A percentile compares a stretch with the other conserved stretches of the same genome.
Evolutionary conservation across 1,140 invertebrate species (phyloP).

Genomic region (Sycophaga agraensis): DNA sequence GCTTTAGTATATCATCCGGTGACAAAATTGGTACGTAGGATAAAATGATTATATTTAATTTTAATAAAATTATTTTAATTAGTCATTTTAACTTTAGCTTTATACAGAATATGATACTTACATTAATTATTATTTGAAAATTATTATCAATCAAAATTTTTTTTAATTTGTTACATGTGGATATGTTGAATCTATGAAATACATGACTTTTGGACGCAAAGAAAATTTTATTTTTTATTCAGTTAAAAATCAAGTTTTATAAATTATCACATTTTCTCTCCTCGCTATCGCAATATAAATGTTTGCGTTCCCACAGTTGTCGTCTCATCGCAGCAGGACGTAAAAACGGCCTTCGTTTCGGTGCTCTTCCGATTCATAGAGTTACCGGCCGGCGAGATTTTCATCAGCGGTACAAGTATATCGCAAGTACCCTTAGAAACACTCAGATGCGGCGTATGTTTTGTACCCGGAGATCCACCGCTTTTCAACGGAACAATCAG

Average conservation of each 20-base stretch:
- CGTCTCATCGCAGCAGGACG: constrained; percentile 5
- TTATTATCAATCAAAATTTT: neutral
- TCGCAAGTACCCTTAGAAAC: constrained; percentile 28
- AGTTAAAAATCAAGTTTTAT: too few relatives aligned
- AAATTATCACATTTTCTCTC: too few relatives aligned
- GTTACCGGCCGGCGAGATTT: constrained; percentile 35
- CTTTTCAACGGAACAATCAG: constrained; percentile 35
- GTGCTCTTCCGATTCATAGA: constrained; percentile 34
- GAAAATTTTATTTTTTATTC: too few relatives aligned
- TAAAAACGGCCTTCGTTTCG: constrained; percentile 30
- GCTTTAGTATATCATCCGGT: neutral
- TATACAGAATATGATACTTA: neutral
- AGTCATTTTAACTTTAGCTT: too few relatives aligned
- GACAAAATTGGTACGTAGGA: constrained; percentile 10
- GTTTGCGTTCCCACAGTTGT: too few relatives aligned
- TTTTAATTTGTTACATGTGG: neutral
- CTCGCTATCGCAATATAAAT: too few relatives aligned
- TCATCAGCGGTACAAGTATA: constrained; percentile 31
- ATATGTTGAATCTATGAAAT: too few relatives aligned
- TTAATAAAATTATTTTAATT: too few relatives aligned
- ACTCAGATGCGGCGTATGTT: constrained; percentile 32
- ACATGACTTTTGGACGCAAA: too few relatives aligned
- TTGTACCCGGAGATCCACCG: constrained; percentile 31
- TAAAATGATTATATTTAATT: too few relatives aligned
- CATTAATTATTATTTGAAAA: neutral